Conservation (phyloP, 2,888 invertebrate species). For the Trichacis sp. region DNA sequence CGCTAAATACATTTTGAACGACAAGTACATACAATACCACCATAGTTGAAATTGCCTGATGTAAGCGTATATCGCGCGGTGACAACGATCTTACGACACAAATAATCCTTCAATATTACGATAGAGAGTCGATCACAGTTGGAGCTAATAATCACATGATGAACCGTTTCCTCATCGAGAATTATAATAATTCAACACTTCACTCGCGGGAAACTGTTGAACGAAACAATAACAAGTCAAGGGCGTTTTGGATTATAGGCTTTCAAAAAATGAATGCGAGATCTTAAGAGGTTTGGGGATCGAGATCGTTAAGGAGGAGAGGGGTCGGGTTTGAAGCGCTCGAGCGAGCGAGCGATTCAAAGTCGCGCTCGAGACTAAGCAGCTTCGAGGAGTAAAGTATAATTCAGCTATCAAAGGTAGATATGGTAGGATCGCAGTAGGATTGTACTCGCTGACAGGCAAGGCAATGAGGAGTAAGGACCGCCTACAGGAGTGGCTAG, state of each 20-base stretch:
- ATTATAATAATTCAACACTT: too few relatives aligned
- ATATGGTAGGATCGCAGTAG: too few relatives aligned
- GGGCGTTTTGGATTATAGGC: too few relatives aligned
- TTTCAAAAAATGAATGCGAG: too few relatives aligned
- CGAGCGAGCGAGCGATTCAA: conserved; percentile 57
- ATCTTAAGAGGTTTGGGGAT: too few relatives aligned
- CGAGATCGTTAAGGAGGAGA: too few relatives aligned
- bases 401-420: too few relatives aligned
- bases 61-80: conserved; percentile 16
- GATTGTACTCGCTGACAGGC: too few relatives aligned
- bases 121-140: not conserved
- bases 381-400: conserved; percentile 18
- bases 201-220: not conserved
- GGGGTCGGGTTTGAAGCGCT: conserved; percentile 25
- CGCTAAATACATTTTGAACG: too few relatives aligned
- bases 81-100: not conserved
- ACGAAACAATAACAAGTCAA: too few relatives aligned
- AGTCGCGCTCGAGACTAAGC: conserved; percentile 61
- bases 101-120: not conserved
- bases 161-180: too few relatives aligned
- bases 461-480: conserved; percentile 41
- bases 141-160: not conserved
- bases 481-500: conserved; percentile 61
- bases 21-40: conserved; percentile 66
- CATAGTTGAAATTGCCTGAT: conserved; percentile 61